Evolutionary conservation across 2,797 vertebrate genomes (phyloP).

Genomic region (Pempheris klunzingeri): DNA sequence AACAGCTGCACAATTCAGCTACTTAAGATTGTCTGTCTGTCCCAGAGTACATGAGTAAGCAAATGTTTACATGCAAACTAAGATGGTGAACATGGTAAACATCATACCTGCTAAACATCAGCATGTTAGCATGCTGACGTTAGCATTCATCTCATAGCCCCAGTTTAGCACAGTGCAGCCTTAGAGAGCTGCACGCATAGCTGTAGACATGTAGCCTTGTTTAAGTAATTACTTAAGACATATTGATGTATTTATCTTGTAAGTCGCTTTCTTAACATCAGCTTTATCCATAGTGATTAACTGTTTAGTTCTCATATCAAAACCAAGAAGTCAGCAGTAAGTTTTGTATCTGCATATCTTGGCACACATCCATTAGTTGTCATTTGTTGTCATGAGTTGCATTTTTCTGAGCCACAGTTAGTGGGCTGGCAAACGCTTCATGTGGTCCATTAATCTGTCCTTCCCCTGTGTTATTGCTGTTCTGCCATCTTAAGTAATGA

Average conservation of each 20-base stretch:
- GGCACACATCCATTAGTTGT: neutral
- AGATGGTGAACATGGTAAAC: neutral
- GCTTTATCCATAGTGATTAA: neutral
- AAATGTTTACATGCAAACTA: neutral
- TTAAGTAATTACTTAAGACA: neutral
- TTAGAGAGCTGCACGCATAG: neutral
- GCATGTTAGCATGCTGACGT: neutral
- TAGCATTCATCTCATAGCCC: neutral
- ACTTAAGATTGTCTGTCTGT: neutral
- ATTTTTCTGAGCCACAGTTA: neutral
- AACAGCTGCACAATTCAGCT: neutral
- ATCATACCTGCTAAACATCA: neutral
- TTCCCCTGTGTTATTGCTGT: neutral
- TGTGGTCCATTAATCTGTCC: neutral
- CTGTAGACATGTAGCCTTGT: neutral
- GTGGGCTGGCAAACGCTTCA: neutral
- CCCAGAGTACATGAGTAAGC: neutral
- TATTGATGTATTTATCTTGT: neutral
- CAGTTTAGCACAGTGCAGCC: no score
- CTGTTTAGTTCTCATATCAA: no score
- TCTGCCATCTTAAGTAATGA: neutral
- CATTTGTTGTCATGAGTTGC: neutral
- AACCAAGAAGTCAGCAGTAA: no score
- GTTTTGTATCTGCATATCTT: no score
- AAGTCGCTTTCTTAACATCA: neutral